Conservation (phyloP, 2,888 invertebrate genomes). For the Pogonocherus hispidulus region DNA sequence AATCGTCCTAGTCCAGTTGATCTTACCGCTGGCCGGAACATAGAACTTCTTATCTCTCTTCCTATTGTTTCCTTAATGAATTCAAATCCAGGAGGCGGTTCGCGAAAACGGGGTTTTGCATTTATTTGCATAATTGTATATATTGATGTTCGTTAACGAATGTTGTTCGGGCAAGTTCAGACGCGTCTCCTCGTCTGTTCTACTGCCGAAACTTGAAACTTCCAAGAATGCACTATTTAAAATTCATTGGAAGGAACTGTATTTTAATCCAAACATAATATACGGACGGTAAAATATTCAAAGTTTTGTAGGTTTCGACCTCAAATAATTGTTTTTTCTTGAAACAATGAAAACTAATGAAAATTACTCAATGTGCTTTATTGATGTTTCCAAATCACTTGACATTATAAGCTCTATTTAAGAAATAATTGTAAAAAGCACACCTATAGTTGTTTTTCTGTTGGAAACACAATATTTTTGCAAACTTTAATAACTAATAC, state of each 20-base stretch:
- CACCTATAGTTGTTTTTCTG: too few species aligned
- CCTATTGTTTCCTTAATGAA: slow-evolving; percentile 68
- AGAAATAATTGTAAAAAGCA: too few species aligned
- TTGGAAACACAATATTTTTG: too few species aligned
- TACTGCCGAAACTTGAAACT: background rate
- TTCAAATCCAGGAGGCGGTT: slow-evolving; percentile 67
- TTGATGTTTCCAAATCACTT: too few species aligned
- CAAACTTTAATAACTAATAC: too few species aligned
- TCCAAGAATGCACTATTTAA: slow-evolving; percentile 48
- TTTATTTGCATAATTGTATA: slow-evolving; percentile 69
- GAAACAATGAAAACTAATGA: too few species aligned
- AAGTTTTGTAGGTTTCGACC: slow-evolving; percentile 57
- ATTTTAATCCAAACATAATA: slow-evolving; percentile 62
- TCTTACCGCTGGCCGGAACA: slow-evolving; percentile 54
- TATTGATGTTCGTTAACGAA: slow-evolving; percentile 69
- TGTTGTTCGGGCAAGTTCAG: slow-evolving; percentile 62
- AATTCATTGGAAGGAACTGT: slow-evolving; percentile 58
- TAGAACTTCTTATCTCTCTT: slow-evolving; percentile 66
- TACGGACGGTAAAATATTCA: slow-evolving; percentile 51
- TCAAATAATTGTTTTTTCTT: slow-evolving; percentile 53
- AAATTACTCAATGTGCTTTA: too few species aligned
- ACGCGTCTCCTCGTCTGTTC: slow-evolving; percentile 12
- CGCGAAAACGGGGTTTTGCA: slow-evolving; percentile 68
- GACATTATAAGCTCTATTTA: too few species aligned
- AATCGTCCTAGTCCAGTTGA: slow-evolving; percentile 41